Evolutionary conservation across 2,888 invertebrate genomes (phyloP).

Genomic region (Cheilosia urbana): DNA sequence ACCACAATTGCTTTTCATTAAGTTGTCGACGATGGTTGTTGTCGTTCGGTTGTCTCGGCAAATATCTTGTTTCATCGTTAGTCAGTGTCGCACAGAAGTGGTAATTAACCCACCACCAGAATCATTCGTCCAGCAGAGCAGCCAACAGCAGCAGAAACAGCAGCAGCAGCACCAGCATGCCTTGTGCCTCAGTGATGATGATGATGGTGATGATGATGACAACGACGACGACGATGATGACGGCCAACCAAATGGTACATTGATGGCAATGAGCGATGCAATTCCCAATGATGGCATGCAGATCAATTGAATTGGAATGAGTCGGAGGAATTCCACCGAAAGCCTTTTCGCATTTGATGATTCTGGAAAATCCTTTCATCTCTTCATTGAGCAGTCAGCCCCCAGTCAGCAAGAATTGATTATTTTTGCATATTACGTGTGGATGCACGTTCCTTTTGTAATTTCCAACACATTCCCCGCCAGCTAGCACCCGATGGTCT

Average conservation of each 20-base stretch:
- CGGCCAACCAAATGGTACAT: conserved; percentile 53
- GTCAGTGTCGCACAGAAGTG: conserved; percentile 72
- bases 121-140: not conserved
- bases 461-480: conserved; percentile 49
- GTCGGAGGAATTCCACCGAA: conserved; percentile 64
- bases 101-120: conserved; percentile 68
- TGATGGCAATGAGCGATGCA: conserved; percentile 66
- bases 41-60: conserved; percentile 58
- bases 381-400: conserved; percentile 68
- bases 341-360: conserved; percentile 55
- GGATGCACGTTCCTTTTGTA: conserved; percentile 62
- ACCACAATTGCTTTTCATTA: conserved; percentile 71
- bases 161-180: not conserved
- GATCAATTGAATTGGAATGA: conserved; percentile 73
- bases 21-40: conserved; percentile 63
- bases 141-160: not conserved
- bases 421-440: conserved; percentile 74
- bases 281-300: conserved; percentile 65
- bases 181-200: not conserved
- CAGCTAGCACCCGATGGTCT: not conserved
- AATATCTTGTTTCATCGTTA: conserved; percentile 73
- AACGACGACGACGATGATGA: conserved; percentile 8
- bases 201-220: conserved; percentile 14
- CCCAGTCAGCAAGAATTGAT: conserved; percentile 58
- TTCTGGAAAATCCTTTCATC: conserved; percentile 75